Evolutionary conservation across 2,113 vertebrate genomes (phyloP).

Genomic region (Scalopus aquaticus): DNA sequence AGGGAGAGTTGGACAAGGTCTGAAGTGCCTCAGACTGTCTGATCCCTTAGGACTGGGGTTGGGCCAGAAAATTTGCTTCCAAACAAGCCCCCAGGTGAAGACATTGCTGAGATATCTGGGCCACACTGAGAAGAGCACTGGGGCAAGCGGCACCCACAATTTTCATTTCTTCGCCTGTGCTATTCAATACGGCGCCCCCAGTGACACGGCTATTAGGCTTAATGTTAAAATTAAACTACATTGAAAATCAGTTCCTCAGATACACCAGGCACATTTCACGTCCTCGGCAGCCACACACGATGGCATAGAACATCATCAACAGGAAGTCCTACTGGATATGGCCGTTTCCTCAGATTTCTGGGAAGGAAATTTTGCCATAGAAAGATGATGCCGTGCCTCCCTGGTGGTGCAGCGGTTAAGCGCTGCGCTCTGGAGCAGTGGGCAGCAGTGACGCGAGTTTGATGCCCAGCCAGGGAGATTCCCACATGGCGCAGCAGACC

Average conservation of each 20-base stretch:
- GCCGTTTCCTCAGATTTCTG: neutral
- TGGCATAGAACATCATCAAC: neutral
- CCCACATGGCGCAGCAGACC: too few relatives aligned
- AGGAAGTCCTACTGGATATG: neutral
- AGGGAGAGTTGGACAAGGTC: neutral
- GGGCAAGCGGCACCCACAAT: too few relatives aligned
- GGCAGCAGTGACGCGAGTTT: too few relatives aligned
- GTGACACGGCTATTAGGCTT: too few relatives aligned
- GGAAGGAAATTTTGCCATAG: neutral
- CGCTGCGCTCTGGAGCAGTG: too few relatives aligned
- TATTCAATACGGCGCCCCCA: neutral
- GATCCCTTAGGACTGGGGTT: neutral
- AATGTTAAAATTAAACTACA: neutral
- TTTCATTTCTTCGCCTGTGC: neutral
- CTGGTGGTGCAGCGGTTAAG: too few relatives aligned
- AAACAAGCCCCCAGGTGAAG: neutral
- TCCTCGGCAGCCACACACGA: neutral
- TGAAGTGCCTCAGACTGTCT: neutral
- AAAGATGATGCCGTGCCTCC: too few relatives aligned
- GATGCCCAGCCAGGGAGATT: too few relatives aligned
- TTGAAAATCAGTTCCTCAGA: neutral
- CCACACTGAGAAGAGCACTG: neutral
- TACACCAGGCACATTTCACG: neutral
- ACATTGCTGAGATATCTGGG: neutral
- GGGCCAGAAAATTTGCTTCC: neutral